Base-by-base conservation (phyloP, 2,888 invertebrate genomes). In the Chrysopilus asiliformis region DNA sequence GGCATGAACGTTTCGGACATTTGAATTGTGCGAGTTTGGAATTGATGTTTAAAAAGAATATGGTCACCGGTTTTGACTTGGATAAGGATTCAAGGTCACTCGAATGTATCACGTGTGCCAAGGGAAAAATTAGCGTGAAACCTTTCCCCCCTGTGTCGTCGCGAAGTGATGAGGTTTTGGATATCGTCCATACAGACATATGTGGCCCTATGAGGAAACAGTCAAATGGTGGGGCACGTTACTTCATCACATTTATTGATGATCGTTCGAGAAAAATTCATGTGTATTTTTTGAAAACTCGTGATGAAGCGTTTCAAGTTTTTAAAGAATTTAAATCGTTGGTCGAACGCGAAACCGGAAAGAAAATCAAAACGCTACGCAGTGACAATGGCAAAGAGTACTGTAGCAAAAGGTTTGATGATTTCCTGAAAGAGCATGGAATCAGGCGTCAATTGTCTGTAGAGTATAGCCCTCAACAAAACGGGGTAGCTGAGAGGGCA, bases 151-250 rank as follows among this genome's bases (percentile, higher is more conserved):
- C 7, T 22, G 8, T 9, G 22, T n/a, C n/a, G n/a, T n/a, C n/a
- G n/a, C n/a, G n/a, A n/a, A n/a, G n/a, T n/a, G n/a, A n/a, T n/a
- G n/a, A 22, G 7, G 22, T 22, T 22, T 9, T 22, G 9, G 42
- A 45, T 24, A 26, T 44, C 5, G 32, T 45, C 2, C 43, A 44
- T 19, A 39, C 42, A 3, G 42, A 46, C 22, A 34, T 47, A 2
- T 34, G 38, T 29, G 46, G 46, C 10, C 45, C 46, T 4, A 42
- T 44, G 43, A n/a, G n/a, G n/a, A n/a, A n/a, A n/a, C n/a, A n/a
- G n/a, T n/a, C n/a, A n/a, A n/a, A n/a, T n/a, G n/a, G 44, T 17
- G 40, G 40, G 18, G 17, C 36, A 2, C 32, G 25, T 25, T 47
- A 47, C 33, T 43, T 45, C 13, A 32, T 38, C 1, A 35, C 41